Base-by-base conservation (phyloP, 2,888 invertebrate genomes). In the Dicyrtoma fusca region DNA sequence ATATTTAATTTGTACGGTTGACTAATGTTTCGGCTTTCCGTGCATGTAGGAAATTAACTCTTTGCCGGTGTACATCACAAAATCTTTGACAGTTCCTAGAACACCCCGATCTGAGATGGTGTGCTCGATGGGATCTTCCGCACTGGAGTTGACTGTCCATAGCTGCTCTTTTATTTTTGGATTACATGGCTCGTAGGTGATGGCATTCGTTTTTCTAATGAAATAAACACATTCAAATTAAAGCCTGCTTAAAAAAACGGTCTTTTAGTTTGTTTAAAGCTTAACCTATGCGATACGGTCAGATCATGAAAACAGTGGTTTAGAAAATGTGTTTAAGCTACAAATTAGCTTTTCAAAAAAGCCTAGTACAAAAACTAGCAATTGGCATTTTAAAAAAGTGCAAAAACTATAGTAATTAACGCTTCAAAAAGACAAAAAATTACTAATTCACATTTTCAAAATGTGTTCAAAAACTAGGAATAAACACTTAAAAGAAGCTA, bases 181-280 rank as follows among this genome's bases (percentile, higher is more conserved):
- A 34, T 70, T 62, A 44, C 70, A 70, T 6, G 70, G 62, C 51
- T 70, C 70, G 21, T 70, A 70, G 0, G 70, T 34, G 19, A 70
- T 62, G 23, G 70, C 51, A 42, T 70, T 70, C 0, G 51, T 42
- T 51, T 51, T 62, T 19, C 70, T 70, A 26, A 23, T 55, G 11
- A 49, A 34, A 61, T 34, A 14, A 14, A 26, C 25, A 51, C 23
- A 2, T 26, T n/a, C 1, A 26, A 64, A 10, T 21, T 21, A 19
- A 23, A 65, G 17, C n/a, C 34, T 1, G 10, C 21, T 59, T 8
- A 59, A 26, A 34, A 3, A 34, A 13, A 34, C 8, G 13, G 14
- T 26, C 17, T 23, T 57, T 23, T 1, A 57, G 25, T 23, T 21
- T 34, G 14, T 59, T 26, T 11, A 45, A 13, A 45, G 51, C 14